These are phyloP conservation scores for Zaprionus kolodkinae DNA, from an alignment of 1,140 invertebrate species.

Conservation along the genomic window DNA sequence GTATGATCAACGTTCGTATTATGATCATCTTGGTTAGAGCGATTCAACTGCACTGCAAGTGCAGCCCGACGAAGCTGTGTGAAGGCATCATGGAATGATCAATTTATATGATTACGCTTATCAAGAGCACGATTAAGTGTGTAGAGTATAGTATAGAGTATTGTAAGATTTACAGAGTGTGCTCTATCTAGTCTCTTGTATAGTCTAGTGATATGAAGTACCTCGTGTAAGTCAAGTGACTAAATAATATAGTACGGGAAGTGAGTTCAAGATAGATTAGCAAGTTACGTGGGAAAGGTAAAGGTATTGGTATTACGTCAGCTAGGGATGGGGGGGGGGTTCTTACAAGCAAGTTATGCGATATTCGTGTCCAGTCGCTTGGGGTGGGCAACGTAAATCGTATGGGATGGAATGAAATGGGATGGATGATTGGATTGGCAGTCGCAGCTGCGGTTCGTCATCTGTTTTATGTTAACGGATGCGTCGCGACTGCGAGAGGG, in stretches of 20 bases:
- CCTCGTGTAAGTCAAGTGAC: not conserved
- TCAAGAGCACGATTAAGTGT: conserved; percentile 10
- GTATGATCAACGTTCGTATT: not conserved
- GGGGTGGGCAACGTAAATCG: conserved; percentile 13
- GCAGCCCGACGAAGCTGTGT: not conserved
- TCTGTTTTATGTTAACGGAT: conserved; percentile 79
- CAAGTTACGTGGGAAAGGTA: not conserved
- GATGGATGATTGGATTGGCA: conserved; percentile 51
- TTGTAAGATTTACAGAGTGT: too few relatives aligned
- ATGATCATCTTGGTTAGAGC: conserved; percentile 28
- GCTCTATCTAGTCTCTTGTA: not conserved
- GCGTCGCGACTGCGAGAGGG: conserved; percentile 41
- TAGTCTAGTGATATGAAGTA: too few relatives aligned
- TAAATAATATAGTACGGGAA: not conserved
- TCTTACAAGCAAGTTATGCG: not conserved
- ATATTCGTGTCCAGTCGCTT: conserved; percentile 39
- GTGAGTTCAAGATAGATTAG: not conserved
- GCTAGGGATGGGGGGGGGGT: not conserved
- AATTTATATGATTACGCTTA: conserved; percentile 24
- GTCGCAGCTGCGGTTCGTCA: conserved; percentile 71
- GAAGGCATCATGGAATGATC: conserved; percentile 1
- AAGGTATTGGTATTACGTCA: not conserved
- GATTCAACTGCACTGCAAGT: conserved; percentile 25
- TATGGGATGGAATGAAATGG: conserved; percentile 10
- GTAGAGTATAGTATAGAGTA: not conserved